These are phyloP conservation scores for Ammodytes dubius DNA, from an alignment of 2,113 vertebrate species.

Conservation along the genomic window DNA sequence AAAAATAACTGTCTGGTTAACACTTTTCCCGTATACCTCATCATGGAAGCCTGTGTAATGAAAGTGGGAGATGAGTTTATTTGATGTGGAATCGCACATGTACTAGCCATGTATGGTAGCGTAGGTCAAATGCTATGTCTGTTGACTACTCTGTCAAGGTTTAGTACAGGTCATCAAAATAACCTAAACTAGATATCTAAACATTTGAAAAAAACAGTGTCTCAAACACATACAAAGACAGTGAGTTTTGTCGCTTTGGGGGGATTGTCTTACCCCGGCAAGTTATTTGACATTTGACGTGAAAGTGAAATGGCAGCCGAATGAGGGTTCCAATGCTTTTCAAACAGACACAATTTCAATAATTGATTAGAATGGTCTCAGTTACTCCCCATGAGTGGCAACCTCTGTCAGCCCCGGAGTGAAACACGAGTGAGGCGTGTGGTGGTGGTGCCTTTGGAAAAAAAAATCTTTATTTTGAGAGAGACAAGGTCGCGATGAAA, in stretches of 20 bases:
- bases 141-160: not conserved
- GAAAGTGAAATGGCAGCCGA: slow-evolving; percentile 50
- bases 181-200: not conserved
- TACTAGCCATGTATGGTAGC: not conserved
- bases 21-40: slow-evolving; percentile 42
- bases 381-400: slow-evolving; percentile 56
- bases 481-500: slow-evolving; percentile 58
- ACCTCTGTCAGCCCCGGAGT: slow-evolving; percentile 48
- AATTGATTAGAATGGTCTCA: slow-evolving; percentile 74
- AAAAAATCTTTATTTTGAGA: slow-evolving; percentile 60
- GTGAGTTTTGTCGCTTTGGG: not conserved
- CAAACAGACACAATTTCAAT: slow-evolving; percentile 53
- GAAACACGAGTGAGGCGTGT: slow-evolving; percentile 61
- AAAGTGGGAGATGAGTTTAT: slow-evolving; percentile 38
- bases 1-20: slow-evolving; percentile 53
- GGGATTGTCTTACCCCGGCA: slow-evolving; percentile 44
- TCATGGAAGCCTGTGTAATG: slow-evolving; percentile 10
- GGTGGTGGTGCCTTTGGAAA: slow-evolving; percentile 38
- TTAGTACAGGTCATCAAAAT: not conserved
- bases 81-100: slow-evolving; percentile 29
- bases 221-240: not conserved
- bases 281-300: slow-evolving; percentile 51
- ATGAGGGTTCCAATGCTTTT: slow-evolving; percentile 24
- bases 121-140: slow-evolving; percentile 5
- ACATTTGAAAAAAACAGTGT: not conserved